Conservation (phyloP, 2,113 vertebrate species). For the human region DNA sequence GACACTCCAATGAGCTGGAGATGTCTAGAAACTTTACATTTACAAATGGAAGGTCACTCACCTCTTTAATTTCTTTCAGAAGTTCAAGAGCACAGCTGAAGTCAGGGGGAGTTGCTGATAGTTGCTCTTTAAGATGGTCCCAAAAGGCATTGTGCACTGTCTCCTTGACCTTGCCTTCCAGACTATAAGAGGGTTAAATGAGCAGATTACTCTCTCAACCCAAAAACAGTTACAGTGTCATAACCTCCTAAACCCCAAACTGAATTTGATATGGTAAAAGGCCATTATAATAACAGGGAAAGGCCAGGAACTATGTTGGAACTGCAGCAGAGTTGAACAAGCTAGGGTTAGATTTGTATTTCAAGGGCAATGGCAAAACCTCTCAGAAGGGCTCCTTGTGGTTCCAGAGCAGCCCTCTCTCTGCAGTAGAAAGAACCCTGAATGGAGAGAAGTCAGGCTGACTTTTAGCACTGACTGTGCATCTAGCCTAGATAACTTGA, state of each 20-base stretch:
- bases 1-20: neutral
- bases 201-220: neutral
- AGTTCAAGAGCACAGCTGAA: constrained; percentile 82
- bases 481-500: neutral
- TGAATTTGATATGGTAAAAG: neutral
- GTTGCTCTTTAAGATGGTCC: constrained; percentile 84
- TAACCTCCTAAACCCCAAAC: neutral
- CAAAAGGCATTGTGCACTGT: constrained; percentile 84
- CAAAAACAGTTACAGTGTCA: neutral
- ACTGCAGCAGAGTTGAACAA: neutral
- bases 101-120: constrained; percentile 81
- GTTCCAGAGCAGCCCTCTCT: neutral
- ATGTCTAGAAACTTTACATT: neutral
- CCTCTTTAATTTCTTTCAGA: constrained; percentile 87
- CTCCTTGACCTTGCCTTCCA: constrained; percentile 83
- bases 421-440: neutral
- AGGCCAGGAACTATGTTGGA: neutral
- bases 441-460: neutral
- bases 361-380: neutral
- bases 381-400: neutral
- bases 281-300: neutral
- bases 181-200: constrained; percentile 50
- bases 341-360: neutral
- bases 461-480: neutral
- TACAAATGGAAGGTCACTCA: constrained; percentile 65